Evolutionary conservation across 2,797 vertebrate genomes (phyloP).

Genomic region (Vireo griseus): DNA sequence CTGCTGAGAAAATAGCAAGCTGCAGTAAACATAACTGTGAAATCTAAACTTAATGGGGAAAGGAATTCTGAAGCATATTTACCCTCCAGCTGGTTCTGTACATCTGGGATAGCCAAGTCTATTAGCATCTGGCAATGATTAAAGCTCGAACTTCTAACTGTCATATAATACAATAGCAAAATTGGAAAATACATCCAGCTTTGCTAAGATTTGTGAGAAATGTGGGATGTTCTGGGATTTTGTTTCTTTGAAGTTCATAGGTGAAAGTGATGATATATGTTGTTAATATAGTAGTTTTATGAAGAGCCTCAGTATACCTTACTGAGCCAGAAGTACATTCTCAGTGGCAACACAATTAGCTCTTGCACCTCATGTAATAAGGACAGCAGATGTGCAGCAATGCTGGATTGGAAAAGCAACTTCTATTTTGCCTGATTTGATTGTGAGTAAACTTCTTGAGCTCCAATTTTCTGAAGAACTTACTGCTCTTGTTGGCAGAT

Average conservation of each 20-base stretch:
- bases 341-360: background rate
- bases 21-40: background rate
- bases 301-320: background rate
- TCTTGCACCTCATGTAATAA: background rate
- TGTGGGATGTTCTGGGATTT: background rate
- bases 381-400: background rate
- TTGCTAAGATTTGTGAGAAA: background rate
- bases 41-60: background rate
- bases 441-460: background rate
- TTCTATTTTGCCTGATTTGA: background rate
- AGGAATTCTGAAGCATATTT: background rate
- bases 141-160: background rate
- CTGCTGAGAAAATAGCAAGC: background rate
- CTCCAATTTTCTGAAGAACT: background rate
- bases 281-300: background rate
- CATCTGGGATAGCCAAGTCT: background rate
- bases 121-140: background rate
- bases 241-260: background rate
- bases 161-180: background rate
- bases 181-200: background rate
- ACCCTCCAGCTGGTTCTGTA: background rate
- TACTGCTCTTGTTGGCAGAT: background rate
- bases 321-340: background rate
- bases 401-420: background rate
- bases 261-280: background rate